Evolutionary conservation across 2,113 vertebrate species (phyloP), one percentile per base, ranked within the genome.

Genomic region (Brachyhypopomus gauderio): DNA sequence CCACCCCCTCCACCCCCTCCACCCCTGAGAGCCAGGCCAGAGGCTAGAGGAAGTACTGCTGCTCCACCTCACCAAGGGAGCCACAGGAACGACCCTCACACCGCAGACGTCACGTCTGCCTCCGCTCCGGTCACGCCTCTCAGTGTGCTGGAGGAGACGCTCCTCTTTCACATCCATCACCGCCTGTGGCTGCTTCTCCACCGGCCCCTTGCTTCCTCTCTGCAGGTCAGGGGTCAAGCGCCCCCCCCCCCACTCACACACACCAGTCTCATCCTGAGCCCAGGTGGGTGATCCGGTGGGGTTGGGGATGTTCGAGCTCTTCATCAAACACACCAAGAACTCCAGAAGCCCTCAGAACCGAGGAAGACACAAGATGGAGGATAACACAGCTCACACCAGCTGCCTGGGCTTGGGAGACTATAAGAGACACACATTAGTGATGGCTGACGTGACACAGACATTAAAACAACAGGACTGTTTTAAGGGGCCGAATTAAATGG

Each of bases 401-500:
- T 86, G 83, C 70, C 80, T 83, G 82, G 87, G 88, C 70, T 52
- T 73, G 80, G 79, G 87, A 83, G 84, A 83, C 87, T 86, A 85
- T 87, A 83, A 90, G 88, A 84, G 80, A n/a, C 20, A 72, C 84
- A 88, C 84, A 87, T 89, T 88, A 88, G 85, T 75, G 77, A 71
- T 19, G 63, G 63, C 59, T 78, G 76, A 72, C 73, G 16, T 23
- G 66, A 48, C 22, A 23, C 34, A 36, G 16, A 87, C 74, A 81
- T 83, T 87, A 90, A 91, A 89, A 89, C 87, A 92, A 89, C 71
- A 62, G 79, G 85, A 87, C 64, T 81, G 80, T 89, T 90, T 90
- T 88, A 88, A 88, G 79, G 82, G 86, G 88, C 88, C 88, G 88
- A 88, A 88, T 91, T 88, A 93, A 92, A 93, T 91, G 84, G 88